Base-by-base conservation (phyloP, 2,113 vertebrate species). In the Cathartes aura region DNA sequence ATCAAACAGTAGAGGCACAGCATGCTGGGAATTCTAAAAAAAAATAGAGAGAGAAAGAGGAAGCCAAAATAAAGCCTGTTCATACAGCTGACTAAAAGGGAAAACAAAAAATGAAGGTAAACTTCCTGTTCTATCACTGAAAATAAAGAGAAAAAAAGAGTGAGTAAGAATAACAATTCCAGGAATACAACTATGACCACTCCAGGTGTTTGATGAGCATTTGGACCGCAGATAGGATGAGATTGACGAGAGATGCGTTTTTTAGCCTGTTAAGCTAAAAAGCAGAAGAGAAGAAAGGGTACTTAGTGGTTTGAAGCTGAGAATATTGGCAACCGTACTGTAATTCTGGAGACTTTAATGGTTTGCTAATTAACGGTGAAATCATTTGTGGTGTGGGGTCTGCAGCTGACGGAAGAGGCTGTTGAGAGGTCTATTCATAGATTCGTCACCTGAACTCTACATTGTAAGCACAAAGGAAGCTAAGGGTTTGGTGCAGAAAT, bases 251-350 rank as follows among this genome's bases (percentile, higher is more conserved):
- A 82, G 60, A 76, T 73, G 22, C 36, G 18, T 48, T 66, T 84
- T 86, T 91, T 75, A 23, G 26, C 42, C 18, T 36, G 18, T 62
- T 88, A 48, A 90, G 52, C 24, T 56, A 66, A 94, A 90, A 93
- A 55, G 27, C 62, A 85, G 42, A 75, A 45, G 62, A 85, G 78
- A 80, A 89, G 47, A 74, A 88, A 76, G 74, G 42, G 34, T 93
- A 92, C 75, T 92, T 94, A 81, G 84, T 76, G 92, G 92, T 94
- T 88, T 93, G 62, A 90, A 97, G 67, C 82, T 97, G 93, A 90
- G 82, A 95, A 90, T 90, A 80, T 90, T 63, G 67, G 67, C 75
- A 95, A 30, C 38, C 1, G 0, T 67, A 63, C 72, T 86, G 50
- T 58, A 84, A 47, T 83, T 94, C 91, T 76, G 63, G 55, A 87